phyloP scores from a whole-genome alignment of 2,113 vertebrate genomes.

The Xiphophorus couchianus region DNA sequence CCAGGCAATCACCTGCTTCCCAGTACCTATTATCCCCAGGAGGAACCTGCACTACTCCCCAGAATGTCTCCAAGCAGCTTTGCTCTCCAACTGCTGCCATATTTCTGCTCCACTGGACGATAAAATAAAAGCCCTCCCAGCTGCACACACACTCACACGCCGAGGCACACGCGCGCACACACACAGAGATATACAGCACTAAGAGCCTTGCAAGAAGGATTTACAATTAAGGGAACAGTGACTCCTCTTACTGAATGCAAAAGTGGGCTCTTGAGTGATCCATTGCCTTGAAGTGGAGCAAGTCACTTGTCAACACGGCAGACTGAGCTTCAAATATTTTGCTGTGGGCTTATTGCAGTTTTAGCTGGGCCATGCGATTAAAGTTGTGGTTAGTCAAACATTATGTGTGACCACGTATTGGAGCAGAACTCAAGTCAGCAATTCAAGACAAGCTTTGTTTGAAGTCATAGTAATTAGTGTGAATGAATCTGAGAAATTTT shows the following conservation, averaged over 20 bases:
- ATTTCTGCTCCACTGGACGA: conserved; percentile 79
- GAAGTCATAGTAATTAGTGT: conserved; percentile 13
- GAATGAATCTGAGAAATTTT: conserved; percentile 26
- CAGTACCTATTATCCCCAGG: conserved; percentile 63
- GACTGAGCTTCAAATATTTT: conserved; percentile 24
- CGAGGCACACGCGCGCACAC: conserved; percentile 12
- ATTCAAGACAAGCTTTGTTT: neutral
- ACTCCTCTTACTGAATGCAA: conserved; percentile 52
- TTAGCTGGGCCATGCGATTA: neutral
- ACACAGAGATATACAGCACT: conserved; percentile 32
- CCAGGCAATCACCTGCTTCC: conserved; percentile 67
- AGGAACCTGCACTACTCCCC: conserved; percentile 66
- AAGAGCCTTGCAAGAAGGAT: conserved; percentile 62
- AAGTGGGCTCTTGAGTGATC: conserved; percentile 53
- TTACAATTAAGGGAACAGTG: conserved; percentile 61
- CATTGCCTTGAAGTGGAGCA: conserved; percentile 42
- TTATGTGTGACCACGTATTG: conserved; percentile 21
- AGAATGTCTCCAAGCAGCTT: conserved; percentile 69
- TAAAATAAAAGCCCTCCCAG: conserved; percentile 75
- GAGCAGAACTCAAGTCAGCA: neutral
- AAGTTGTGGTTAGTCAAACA: conserved; percentile 25
- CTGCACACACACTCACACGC: neutral
- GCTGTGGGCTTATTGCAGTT: conserved; percentile 22
- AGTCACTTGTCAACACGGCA: conserved; percentile 43
- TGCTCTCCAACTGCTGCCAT: conserved; percentile 69